phyloP scores from a whole-genome alignment of 37 sponge, comb jelly and placozoan species.

The Trichoplax adhaerens region DNA sequence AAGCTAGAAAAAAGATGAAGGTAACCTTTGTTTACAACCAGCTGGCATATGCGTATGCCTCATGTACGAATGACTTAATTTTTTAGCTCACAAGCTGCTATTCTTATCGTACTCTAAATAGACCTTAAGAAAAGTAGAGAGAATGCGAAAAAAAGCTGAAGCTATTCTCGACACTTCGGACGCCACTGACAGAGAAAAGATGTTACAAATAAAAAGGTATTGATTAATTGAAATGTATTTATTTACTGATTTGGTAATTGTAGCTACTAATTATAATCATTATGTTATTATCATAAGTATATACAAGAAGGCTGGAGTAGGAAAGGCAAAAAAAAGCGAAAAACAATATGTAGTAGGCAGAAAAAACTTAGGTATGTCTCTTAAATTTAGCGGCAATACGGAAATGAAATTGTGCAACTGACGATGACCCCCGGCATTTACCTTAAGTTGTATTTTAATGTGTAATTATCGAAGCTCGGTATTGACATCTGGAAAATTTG shows the following conservation, averaged over 20 bases:
- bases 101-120: background rate
- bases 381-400: too few species aligned
- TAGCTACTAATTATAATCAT: too few species aligned
- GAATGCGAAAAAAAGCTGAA: constrained; percentile 37
- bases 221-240: too few species aligned
- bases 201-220: constrained; percentile 43
- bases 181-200: constrained; percentile 43
- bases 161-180: constrained; percentile 41
- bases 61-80: background rate
- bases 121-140: constrained; percentile 22
- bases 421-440: too few species aligned
- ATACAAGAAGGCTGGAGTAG: too few species aligned
- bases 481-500: too few species aligned
- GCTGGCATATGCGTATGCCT: background rate
- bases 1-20: constrained; percentile 57
- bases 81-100: background rate
- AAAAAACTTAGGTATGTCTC: constrained; percentile 25
- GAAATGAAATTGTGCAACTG: too few species aligned
- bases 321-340: too few species aligned
- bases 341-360: constrained; percentile 76
- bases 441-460: too few species aligned
- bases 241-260: too few species aligned
- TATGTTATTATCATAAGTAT: too few species aligned
- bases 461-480: too few species aligned
- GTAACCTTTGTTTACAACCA: constrained; percentile 5